Evolutionary conservation across 2,888 invertebrate species (phyloP).

Genomic region (Acronicta leporina): DNA sequence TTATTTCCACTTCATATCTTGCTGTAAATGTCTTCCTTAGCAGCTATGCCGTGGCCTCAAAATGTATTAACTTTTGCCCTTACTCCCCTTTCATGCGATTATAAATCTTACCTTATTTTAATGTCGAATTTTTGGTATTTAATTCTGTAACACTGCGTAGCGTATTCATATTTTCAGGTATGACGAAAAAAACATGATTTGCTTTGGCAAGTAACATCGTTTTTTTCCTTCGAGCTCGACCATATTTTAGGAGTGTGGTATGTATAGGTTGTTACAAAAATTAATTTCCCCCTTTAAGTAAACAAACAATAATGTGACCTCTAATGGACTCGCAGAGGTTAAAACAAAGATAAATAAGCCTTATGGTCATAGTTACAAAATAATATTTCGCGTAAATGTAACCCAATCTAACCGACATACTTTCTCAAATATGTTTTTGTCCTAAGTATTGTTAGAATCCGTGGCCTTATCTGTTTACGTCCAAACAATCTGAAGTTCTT

Average conservation of each 20-base stretch:
- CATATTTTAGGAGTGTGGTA: conserved; percentile 36
- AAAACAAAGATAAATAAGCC: conserved; percentile 16
- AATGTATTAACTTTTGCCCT: conserved; percentile 48
- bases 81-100: conserved; percentile 24
- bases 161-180: conserved; percentile 7
- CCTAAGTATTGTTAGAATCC: conserved; percentile 25
- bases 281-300: too few relatives aligned
- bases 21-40: conserved; percentile 48
- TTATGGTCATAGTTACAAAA: conserved; percentile 17
- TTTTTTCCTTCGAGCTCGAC: conserved; percentile 34
- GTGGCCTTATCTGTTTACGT: conserved; percentile 34
- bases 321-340: conserved; percentile 7
- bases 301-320: conserved; percentile 27
- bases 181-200: background rate
- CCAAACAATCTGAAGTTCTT: conserved; percentile 30
- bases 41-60: conserved; percentile 40
- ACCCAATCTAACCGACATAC: background rate
- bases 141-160: conserved; percentile 23
- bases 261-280: too few relatives aligned
- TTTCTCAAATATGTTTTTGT: conserved; percentile 23
- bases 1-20: conserved; percentile 57
- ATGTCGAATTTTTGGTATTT: conserved; percentile 17
- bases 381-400: conserved; percentile 2
- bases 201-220: background rate
- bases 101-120: conserved; percentile 41